Base-by-base conservation (phyloP, 2,888 invertebrate genomes). In the Heliconius aoede region DNA sequence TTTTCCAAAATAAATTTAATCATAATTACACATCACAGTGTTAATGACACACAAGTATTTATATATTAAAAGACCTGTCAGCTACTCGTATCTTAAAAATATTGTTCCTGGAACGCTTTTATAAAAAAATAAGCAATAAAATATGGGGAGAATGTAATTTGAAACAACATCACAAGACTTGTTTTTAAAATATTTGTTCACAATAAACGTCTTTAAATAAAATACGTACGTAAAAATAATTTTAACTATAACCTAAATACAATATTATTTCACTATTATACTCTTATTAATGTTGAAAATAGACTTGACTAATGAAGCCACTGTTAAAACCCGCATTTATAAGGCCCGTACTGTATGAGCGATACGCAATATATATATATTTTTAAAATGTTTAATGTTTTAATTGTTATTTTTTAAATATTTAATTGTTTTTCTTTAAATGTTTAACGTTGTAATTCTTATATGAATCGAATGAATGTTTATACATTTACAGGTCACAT, bases 1-100 rank as follows among this genome's bases (percentile, higher is more conserved):
- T n/a, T 32, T 8, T 32, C 62, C 9, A 64, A 89, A 90, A 87
- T 91, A 55, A 61, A 62, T 11, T 68, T 46, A 69, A 32, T 40
- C 58, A 32, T 51, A 61, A 40, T 11, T 28, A 72, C 76, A 71
- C 64, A 28, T 72, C 58, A 73, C 26, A 76, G 65, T 71, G 51
- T 68, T 62, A 74, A 72, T 76, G 74, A 73, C 26, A 62, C 28
- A 74, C 67, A n/a, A 40, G 55, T 68, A 28, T 65, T 78, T 76
- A 76, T 67, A 72, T 72, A 67, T 64, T 21, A 55, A 74, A 72
- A 73, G 78, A 71, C 61, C 7, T 36, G 65, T 40, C 65, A 65
- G 24, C 24, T 32, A n/a, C 40, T 65, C 65, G 40, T 65, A 36
- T 36, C 40, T 40, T 68, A 60, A 40, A 21, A 58, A 8, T 62